Evolutionary conservation across 2,797 vertebrate genomes (phyloP), one percentile per base, ranked within the genome.

Genomic region (Lophotriccus pileatus): DNA sequence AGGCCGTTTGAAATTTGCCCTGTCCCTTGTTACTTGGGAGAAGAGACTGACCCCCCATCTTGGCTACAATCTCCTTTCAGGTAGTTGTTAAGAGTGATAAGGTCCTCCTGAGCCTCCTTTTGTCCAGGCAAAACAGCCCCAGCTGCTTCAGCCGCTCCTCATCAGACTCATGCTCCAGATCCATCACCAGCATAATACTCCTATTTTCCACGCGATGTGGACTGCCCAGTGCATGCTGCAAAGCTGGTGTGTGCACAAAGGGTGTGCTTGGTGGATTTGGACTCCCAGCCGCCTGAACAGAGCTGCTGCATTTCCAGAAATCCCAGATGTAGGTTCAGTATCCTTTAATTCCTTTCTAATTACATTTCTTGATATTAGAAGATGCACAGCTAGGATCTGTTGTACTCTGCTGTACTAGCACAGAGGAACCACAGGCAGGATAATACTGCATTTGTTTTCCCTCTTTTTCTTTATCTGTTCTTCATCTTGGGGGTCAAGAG

Each of bases 301-400:
- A 89, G n/a, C 59, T 81, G 37, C 74, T 89, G 46, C 20, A 15
- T 78, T 90, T 87, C 63, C 67, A 82, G 62, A 90, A 87, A 67
- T 49, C 21, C 56, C 56, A 90, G 68, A 27, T n/a, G 32, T 14
- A 60, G 32, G 13, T 81, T 44, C 32, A 63, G 7, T 22, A 46
- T 67, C n/a, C 56, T 63, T 84, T 89, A 87, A 87, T 89, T 91
- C 43, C 37, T 77, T 89, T 91, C 44, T 89, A 85, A 85, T 95
- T 49, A 91, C 46, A 77, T 92, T 96, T 91, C 52, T 74, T 32
- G 44, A 53, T 90, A 21, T 67, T 90, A 87, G 50, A 84, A 52
- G 32, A 52, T 76, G 47, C 13, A 39, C 59, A 76, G 18, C 84
- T 82, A 89, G 30, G 27, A 67, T 88, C 49, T 0, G 2, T 30